Base-by-base conservation (phyloP, 1,140 invertebrate species). In the Eumeta japonica region DNA sequence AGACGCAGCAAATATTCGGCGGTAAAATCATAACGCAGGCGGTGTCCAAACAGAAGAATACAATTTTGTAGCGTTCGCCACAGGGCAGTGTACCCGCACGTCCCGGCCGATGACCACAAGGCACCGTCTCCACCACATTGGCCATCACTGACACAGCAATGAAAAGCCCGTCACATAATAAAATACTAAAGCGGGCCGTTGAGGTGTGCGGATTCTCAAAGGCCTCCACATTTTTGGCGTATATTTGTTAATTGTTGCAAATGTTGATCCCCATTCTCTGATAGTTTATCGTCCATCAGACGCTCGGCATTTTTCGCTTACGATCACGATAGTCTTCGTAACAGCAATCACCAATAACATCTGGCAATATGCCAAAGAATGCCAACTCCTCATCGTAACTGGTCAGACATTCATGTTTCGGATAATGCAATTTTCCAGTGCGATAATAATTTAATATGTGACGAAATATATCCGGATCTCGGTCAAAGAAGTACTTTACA, bases 21-120 rank as follows among this genome's bases (percentile, higher is more conserved):
- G 2, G 97, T 99, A 99, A 99, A 52, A 99, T 99, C 92, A 99
- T 99, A 32, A 99, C 97, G 77, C 97, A 99, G 39, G 97, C 97
- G 2, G 97, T 99, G 77, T 99, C 97, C 65, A 99, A 77, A 66
- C 96, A 98, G 80, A 99, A 99, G 80, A 99, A 98, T 35, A 94
- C 91, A 47, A 94, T 90, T 75, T 97, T 94, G 78, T 96, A 99
- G 32, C 92, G 84, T 73, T 98, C 96, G 24, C 97, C 97, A 72
- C 96, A 99, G 0, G 94, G 88, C 40, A 95, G 79, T 0, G 87
- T 90, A 37, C 90, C 89, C 30, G 88, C 89, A 16, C 90, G 81
- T 13, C 90, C 89, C 4, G 90, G 89, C 55, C 86, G 79, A 70
- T 84, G 86, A 33, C 86, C 89, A 63, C 94, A 97, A 3, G 94